phyloP scores from a whole-genome alignment of 2,888 invertebrate species.

The Chironomus riparius region DNA sequence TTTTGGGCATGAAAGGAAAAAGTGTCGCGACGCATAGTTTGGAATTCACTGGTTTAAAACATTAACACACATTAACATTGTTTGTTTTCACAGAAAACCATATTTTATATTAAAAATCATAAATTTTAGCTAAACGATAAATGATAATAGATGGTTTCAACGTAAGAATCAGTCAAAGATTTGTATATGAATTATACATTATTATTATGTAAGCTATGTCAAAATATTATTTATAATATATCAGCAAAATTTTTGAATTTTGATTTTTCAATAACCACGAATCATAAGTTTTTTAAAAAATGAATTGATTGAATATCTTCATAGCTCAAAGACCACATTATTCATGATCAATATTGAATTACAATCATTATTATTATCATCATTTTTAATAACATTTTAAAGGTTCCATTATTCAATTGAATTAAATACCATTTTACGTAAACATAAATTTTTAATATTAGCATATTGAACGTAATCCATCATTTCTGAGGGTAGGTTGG shows the following conservation, averaged over 20 bases:
- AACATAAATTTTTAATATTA: background rate
- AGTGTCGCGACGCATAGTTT: too few relatives aligned
- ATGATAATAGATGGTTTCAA: too few relatives aligned
- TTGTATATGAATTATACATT: too few relatives aligned
- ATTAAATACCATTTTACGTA: background rate
- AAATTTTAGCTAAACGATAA: too few relatives aligned
- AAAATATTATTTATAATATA: background rate
- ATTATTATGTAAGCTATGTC: too few relatives aligned
- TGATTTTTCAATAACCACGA: background rate
- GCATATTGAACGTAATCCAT: constrained; percentile 3
- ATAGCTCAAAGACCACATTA: background rate
- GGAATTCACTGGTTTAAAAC: too few relatives aligned
- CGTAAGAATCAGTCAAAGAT: too few relatives aligned
- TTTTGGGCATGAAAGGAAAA: too few relatives aligned
- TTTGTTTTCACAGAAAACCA: too few relatives aligned
- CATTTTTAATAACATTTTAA: background rate
- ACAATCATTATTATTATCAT: background rate
- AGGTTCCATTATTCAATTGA: background rate
- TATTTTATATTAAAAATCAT: too few relatives aligned
- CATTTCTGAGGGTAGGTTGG: background rate
- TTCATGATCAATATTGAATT: background rate
- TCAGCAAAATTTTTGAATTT: background rate
- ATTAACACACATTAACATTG: too few relatives aligned
- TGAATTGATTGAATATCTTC: background rate
- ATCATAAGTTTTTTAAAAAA: too few relatives aligned